These are phyloP conservation scores for Epinotia ramella DNA, from an alignment of 2,888 invertebrate genomes.

Conservation along the genomic window DNA sequence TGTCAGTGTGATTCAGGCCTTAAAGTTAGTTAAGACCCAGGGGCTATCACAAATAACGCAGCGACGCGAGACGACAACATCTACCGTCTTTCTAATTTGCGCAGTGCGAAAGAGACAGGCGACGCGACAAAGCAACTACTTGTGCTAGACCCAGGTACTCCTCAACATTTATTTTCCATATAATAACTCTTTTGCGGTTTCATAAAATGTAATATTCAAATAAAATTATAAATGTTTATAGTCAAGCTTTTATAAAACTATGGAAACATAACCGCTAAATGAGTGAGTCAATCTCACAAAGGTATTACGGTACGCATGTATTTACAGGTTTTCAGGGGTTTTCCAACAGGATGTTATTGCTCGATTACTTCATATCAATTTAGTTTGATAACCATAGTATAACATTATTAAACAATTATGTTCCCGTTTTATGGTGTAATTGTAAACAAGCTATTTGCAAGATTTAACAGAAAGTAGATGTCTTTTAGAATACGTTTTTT, in stretches of 20 bases:
- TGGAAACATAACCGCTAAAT: conserved; percentile 28
- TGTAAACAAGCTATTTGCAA: neutral
- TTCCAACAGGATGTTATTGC: conserved; percentile 25
- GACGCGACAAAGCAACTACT: conserved; percentile 47
- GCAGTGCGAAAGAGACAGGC: too few relatives aligned
- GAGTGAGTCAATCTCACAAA: conserved; percentile 14
- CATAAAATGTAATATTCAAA: conserved; percentile 46
- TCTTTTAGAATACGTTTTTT: conserved; percentile 8
- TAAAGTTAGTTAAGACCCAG: too few relatives aligned
- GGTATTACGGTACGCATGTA: neutral
- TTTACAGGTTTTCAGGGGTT: conserved; percentile 6
- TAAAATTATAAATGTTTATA: conserved; percentile 47
- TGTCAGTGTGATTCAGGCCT: too few relatives aligned
- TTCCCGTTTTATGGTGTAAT: conserved; percentile 9
- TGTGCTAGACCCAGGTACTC: conserved; percentile 41
- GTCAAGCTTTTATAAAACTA: conserved; percentile 48
- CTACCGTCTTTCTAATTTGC: too few relatives aligned
- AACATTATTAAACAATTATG: conserved; percentile 15
- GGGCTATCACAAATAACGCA: too few relatives aligned
- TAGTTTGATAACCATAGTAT: conserved; percentile 17
- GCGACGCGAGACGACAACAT: too few relatives aligned
- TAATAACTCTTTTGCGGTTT: conserved; percentile 48
- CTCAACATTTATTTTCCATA: conserved; percentile 53
- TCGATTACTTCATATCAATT: conserved; percentile 17
- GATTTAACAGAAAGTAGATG: conserved; percentile 4